A percentile compares a stretch with the other conserved stretches of the same genome.
These are phyloP conservation scores for Pseudorasbora parva DNA, from an alignment of 2,113 vertebrate species.

Conservation along the genomic window DNA sequence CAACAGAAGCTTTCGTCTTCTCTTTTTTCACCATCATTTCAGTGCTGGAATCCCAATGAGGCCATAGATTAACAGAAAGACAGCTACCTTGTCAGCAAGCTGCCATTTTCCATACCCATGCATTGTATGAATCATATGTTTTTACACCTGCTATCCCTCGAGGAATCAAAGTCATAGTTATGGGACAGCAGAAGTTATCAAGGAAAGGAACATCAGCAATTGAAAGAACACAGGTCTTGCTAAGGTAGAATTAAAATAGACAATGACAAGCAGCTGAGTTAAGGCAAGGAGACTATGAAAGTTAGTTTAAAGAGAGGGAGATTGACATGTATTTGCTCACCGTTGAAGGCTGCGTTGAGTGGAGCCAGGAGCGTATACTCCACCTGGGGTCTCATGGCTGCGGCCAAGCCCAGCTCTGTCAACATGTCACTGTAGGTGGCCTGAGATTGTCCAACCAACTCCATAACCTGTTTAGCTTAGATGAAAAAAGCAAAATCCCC, in stretches of 20 bases:
- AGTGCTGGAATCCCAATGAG: not conserved
- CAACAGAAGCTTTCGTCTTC: not conserved
- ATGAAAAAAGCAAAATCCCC: slow-evolving; percentile 41
- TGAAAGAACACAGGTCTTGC: not conserved
- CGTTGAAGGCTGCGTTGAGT: slow-evolving; percentile 85
- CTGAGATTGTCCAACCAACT: slow-evolving; percentile 85
- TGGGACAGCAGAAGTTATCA: not conserved
- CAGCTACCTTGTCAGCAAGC: not conserved
- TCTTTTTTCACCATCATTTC: not conserved
- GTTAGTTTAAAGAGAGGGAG: not conserved
- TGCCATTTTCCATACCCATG: not conserved
- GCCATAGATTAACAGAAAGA: not conserved
- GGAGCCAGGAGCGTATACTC: slow-evolving; percentile 93
- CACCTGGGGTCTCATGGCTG: slow-evolving; percentile 77
- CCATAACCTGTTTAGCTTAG: slow-evolving; percentile 93
- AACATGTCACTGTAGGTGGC: slow-evolving; percentile 88
- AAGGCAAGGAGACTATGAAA: not conserved
- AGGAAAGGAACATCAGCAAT: not conserved
- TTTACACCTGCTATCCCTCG: not conserved
- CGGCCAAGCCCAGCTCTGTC: slow-evolving; percentile 84
- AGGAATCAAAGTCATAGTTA: slow-evolving; percentile 6
- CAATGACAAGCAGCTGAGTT: not conserved
- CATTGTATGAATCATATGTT: slow-evolving; percentile 4
- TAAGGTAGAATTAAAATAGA: not conserved
- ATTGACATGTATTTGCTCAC: slow-evolving; percentile 73